Evolutionary conservation across 1,140 invertebrate species (phyloP).

Genomic region (Dendrolimus kikuchii): DNA sequence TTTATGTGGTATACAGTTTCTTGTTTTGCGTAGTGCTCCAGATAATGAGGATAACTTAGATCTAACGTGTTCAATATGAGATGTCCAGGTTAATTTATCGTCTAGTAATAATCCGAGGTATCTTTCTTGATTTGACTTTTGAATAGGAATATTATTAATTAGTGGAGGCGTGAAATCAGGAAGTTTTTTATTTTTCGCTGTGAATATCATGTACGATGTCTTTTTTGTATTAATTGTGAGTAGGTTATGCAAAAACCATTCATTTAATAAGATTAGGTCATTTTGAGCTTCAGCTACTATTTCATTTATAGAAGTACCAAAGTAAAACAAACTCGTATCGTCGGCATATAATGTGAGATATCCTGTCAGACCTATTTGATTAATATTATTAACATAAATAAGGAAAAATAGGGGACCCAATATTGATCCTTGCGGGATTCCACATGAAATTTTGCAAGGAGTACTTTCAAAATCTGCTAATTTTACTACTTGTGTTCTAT

Average conservation of each 20-base stretch:
- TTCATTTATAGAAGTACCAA: neutral
- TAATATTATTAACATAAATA: slow-evolving; percentile 6
- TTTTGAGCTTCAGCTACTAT: slow-evolving; percentile 1
- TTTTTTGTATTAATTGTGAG: slow-evolving; percentile 13
- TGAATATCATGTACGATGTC: no score
- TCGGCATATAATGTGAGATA: slow-evolving; percentile 3
- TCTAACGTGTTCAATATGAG: no score
- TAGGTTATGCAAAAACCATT: slow-evolving; percentile 15
- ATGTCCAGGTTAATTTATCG: no score
- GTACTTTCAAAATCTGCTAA: neutral
- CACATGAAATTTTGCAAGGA: neutral
- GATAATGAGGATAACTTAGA: no score
- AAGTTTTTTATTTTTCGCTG: no score
- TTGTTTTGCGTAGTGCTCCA: no score
- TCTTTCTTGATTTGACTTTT: no score
- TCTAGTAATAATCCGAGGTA: no score
- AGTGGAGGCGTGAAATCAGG: no score
- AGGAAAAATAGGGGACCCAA: slow-evolving; percentile 1
- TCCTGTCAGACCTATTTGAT: neutral
- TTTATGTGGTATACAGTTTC: no score
- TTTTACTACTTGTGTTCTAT: slow-evolving; percentile 5
- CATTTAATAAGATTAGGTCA: neutral
- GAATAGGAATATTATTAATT: no score
- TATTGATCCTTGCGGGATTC: neutral
- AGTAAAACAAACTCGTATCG: slow-evolving; percentile 4